Evolutionary conservation across 2,797 vertebrate genomes (phyloP).

Genomic region (Trachops cirrhosus): DNA sequence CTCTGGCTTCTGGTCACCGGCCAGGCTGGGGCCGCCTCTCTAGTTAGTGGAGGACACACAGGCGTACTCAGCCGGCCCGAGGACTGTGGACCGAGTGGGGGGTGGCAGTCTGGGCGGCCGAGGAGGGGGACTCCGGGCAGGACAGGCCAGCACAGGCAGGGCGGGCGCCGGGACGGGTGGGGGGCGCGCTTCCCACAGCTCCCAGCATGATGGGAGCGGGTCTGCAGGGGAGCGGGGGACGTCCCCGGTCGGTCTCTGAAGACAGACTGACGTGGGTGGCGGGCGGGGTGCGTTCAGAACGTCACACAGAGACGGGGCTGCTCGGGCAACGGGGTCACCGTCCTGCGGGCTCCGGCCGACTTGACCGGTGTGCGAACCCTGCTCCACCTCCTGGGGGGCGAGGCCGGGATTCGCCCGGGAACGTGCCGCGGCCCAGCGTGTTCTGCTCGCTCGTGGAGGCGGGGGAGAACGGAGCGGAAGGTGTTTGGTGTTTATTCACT

Average conservation of each 20-base stretch:
- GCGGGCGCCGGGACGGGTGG: background rate
- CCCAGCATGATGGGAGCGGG: background rate
- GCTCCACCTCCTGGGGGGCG: accelerated
- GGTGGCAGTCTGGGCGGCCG: accelerated
- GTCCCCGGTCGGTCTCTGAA: accelerated
- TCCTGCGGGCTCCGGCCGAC: background rate
- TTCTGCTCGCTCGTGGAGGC: background rate
- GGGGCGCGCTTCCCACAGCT: background rate
- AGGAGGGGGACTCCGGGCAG: background rate
- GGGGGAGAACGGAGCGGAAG: background rate
- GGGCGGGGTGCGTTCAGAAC: background rate
- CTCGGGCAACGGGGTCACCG: background rate
- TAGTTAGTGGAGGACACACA: accelerated
- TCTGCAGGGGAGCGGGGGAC: background rate
- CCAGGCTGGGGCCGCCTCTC: background rate
- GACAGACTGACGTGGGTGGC: background rate
- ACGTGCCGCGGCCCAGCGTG: accelerated
- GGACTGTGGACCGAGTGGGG: background rate
- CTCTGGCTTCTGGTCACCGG: accelerated
- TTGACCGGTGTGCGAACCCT: background rate
- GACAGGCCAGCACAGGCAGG: background rate
- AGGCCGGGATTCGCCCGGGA: background rate
- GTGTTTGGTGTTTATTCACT: background rate
- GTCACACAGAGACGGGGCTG: background rate
- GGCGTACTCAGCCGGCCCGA: background rate